phyloP scores from a whole-genome alignment of 2,113 vertebrate genomes.

The Macaca nemestrina region DNA sequence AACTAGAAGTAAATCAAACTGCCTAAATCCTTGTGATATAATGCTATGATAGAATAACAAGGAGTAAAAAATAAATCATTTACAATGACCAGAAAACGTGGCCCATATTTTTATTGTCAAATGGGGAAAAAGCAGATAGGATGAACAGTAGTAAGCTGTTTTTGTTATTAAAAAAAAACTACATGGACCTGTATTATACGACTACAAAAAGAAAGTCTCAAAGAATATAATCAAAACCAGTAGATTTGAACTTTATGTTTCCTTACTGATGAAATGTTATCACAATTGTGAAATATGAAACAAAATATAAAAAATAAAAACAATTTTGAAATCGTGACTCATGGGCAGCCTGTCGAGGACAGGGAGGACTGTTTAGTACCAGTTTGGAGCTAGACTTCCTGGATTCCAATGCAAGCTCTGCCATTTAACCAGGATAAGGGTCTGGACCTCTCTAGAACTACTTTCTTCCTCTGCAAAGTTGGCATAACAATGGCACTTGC shows the following conservation, averaged over 20 bases:
- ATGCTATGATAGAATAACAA: not conserved
- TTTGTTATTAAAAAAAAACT: not conserved
- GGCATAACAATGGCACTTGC: too few relatives aligned
- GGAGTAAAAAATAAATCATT: not conserved
- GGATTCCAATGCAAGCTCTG: not conserved
- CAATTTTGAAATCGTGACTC: not conserved
- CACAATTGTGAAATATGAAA: not conserved
- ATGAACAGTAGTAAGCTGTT: not conserved
- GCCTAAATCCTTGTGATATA: not conserved
- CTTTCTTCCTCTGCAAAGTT: not conserved
- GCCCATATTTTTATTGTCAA: not conserved
- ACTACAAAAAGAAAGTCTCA: not conserved
- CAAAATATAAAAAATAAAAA: not conserved
- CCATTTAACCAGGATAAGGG: not conserved
- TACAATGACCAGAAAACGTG: not conserved
- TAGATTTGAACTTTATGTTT: not conserved
- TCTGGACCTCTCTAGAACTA: not conserved
- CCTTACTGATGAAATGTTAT: not conserved
- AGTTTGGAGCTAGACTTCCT: not conserved
- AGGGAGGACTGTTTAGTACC: accelerated
- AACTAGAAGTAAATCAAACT: not conserved
- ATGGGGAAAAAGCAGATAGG: not conserved
- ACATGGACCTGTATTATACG: not conserved
- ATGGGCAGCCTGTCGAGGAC: accelerated
- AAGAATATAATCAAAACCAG: not conserved